Percentiles rank a stretch among this genome's conserved stretches.
Conservation (phyloP, 1,140 invertebrate species). For the Coelopa frigida region DNA sequence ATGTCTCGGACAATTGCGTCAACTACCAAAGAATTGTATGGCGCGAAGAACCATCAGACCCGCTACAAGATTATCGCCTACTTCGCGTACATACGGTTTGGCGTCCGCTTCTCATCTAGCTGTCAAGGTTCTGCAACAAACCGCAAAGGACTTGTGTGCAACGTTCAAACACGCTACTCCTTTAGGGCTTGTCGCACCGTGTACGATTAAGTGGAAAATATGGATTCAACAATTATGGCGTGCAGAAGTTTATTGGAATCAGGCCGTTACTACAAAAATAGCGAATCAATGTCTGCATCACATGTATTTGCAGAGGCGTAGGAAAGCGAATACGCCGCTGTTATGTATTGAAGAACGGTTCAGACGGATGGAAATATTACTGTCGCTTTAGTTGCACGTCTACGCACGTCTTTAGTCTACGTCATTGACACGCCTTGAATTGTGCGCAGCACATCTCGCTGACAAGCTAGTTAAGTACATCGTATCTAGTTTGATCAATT, state of each 20-base stretch:
- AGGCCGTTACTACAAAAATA: too few species aligned
- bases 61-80: slow-evolving; percentile 12
- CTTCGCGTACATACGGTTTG: slow-evolving; percentile 34
- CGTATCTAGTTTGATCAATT: neutral
- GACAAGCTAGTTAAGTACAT: neutral
- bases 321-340: neutral
- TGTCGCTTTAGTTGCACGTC: neutral
- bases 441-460: slow-evolving; percentile 9
- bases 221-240: neutral
- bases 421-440: slow-evolving; percentile 26
- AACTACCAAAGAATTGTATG: slow-evolving; percentile 41
- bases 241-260: too few species aligned
- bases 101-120: slow-evolving; percentile 33
- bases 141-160: slow-evolving; percentile 21
- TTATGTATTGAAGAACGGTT: neutral
- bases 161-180: slow-evolving; percentile 20
- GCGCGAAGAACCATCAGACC: slow-evolving; percentile 18
- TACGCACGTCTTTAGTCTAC: slow-evolving; percentile 9
- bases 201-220: neutral
- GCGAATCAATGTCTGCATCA: too few species aligned
- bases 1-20: slow-evolving; percentile 15
- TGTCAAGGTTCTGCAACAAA: slow-evolving; percentile 19
- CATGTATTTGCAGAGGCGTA: too few species aligned
- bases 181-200: neutral
- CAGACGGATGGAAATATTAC: slow-evolving; percentile 14